These are phyloP conservation scores for Drosophila quinaria DNA, from an alignment of 2,888 invertebrate genomes.

Conservation along the genomic window DNA sequence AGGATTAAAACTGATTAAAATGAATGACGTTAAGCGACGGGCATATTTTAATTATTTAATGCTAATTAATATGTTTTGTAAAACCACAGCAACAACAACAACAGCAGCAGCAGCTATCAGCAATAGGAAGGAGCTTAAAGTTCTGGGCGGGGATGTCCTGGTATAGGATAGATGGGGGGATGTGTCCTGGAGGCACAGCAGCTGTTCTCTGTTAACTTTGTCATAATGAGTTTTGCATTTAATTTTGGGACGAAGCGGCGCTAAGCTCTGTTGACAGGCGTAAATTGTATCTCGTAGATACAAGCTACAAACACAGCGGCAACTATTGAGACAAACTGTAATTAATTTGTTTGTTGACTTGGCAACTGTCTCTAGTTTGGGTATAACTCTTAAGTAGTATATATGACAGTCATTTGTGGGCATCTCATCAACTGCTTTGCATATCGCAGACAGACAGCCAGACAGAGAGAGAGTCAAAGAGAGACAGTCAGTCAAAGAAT, in stretches of 20 bases:
- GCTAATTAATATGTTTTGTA: slow-evolving; percentile 80
- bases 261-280: slow-evolving; percentile 76
- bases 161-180: neutral
- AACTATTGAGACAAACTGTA: slow-evolving; percentile 79
- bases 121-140: neutral
- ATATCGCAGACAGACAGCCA: slow-evolving; percentile 51
- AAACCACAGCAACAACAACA: slow-evolving; percentile 64
- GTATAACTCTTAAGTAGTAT: slow-evolving; percentile 52
- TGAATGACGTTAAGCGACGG: slow-evolving; percentile 78
- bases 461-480: slow-evolving; percentile 8
- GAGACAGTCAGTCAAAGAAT: slow-evolving; percentile 29
- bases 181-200: slow-evolving; percentile 30
- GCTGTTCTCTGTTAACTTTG: slow-evolving; percentile 73
- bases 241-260: slow-evolving; percentile 64
- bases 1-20: slow-evolving; percentile 79
- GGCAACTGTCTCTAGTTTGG: slow-evolving; percentile 59
- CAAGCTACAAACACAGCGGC: slow-evolving; percentile 30
- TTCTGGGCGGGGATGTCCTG: neutral
- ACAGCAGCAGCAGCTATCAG: slow-evolving; percentile 21
- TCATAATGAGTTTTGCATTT: slow-evolving; percentile 80
- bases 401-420: slow-evolving; percentile 68
- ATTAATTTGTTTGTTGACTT: slow-evolving; percentile 81
- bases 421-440: slow-evolving; percentile 70
- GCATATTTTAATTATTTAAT: slow-evolving; percentile 82
- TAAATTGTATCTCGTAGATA: slow-evolving; percentile 64